These are phyloP conservation scores for Hybos culiciformis DNA, from an alignment of 2,888 invertebrate genomes.

Conservation along the genomic window DNA sequence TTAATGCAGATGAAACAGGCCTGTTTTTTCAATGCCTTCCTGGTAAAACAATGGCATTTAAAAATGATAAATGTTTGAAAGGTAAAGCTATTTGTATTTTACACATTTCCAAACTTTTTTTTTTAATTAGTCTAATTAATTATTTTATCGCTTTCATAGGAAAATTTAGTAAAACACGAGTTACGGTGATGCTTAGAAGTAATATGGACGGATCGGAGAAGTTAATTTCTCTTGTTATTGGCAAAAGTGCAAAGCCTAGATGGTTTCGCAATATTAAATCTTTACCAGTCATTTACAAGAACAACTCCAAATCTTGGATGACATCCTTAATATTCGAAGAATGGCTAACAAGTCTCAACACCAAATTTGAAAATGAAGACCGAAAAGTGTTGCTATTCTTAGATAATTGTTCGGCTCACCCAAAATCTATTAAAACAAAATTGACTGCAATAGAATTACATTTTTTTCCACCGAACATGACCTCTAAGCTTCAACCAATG, in stretches of 20 bases:
- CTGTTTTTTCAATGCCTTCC: constrained; percentile 21
- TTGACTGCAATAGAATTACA: neutral
- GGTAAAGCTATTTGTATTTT: too few relatives aligned
- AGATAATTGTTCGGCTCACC: constrained; percentile 1
- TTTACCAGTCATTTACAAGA: constrained; percentile 18
- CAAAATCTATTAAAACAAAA: neutral
- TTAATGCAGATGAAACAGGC: constrained; percentile 19
- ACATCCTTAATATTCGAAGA: constrained; percentile 10
- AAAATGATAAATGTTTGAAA: constrained; percentile 21
- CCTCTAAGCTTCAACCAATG: neutral
- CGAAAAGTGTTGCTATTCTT: constrained; percentile 6
- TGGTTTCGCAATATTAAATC: constrained; percentile 24
- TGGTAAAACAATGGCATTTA: constrained; percentile 20
- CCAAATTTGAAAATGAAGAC: constrained; percentile 5
- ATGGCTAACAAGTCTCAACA: constrained; percentile 6
- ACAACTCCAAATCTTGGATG: constrained; percentile 22
- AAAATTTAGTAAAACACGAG: constrained; percentile 21
- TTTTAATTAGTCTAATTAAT: too few relatives aligned
- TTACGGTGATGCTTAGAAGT: constrained; percentile 23
- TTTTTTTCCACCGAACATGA: neutral
- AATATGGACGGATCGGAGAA: constrained; percentile 25
- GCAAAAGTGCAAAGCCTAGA: constrained; percentile 22
- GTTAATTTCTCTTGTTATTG: constrained; percentile 21
- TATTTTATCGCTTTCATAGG: too few relatives aligned
- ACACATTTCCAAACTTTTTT: too few relatives aligned